Base-by-base conservation (phyloP, 2,888 invertebrate species). In the Carabus problematicus region DNA sequence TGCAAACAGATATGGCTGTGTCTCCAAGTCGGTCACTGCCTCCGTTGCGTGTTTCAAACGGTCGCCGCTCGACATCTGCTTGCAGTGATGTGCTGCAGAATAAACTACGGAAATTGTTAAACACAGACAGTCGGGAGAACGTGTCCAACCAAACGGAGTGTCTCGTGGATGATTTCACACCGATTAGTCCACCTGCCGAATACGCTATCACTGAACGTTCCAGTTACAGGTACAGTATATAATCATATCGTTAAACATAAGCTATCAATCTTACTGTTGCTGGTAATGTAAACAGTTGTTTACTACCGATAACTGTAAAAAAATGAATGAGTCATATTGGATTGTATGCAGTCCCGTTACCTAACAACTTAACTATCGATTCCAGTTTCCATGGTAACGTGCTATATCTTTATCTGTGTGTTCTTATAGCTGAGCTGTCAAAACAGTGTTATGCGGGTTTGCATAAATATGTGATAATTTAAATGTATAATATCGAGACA, bases 21-120 rank as follows among this genome's bases (percentile, higher is more conserved):
- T 81, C 84, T 72, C 79, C 84, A 55, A 84, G 84, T 41, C 84
- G 74, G 81, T 85, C 72, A 79, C 82, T 77, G 80, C 86, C 85
- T 79, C 89, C 79, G 78, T 86, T 76, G 85, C 86, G 79, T 70
- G 82, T 71, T 69, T 79, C 81, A n/a, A 81, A 83, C 77, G 82
- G 86, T 63, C 85, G 84, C 64, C 79, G 74, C 75, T 80, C 78
- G 71, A 77, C 75, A 7, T 77, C 79, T 16, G 78, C 82, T 12
- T 85, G 84, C 72, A 85, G 86, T 66, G 89, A 90, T 78, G 84
- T 90, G 75, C 83, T 94, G 60, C 94, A 94, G 82, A 91, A 89
- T 74, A 93, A 92, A 72, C 82, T 94, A 73, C 85, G 94, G 14
- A 86, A 92, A 74, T 83, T 94, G 70, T 83, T 95, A 11, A 92